Evolutionary conservation across 1,140 invertebrate genomes (phyloP), one percentile per base, ranked within the genome.

Genomic region (Drosophila arawakana): DNA sequence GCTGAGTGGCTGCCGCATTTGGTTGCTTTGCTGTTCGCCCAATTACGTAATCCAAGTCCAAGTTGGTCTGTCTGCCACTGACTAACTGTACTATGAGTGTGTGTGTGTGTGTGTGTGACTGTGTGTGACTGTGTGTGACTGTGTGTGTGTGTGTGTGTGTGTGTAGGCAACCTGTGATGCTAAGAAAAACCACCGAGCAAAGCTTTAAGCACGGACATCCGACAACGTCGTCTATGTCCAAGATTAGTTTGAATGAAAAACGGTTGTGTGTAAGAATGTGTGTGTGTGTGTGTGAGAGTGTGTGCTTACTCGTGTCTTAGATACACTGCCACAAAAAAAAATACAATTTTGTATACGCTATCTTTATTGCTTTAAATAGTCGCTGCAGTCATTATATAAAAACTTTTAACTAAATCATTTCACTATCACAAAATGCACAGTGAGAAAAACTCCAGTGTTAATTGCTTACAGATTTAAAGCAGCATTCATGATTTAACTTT

Each of bases 1-100:
- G 52, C 62, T 73, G 57, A 73, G 70, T 73, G 62, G 62, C 63
- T 73, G 70, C 61, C 72, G 74, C 74, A 69, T 70, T 80, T 62
- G 81, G 75, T 62, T 73, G 69, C 74, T 73, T 70, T 57, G 72
- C 66, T 70, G 66, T 41, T 74, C 72, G 66, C 72, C 72, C 72
- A 74, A 74, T 74, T 74, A 74, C 72, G 72, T 70, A 74, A 74
- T 50, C 65, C 72, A 76, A 65, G 73, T 76, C 59, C 73, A 66
- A 76, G 37, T 76, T 63, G 52, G 68, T 72, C 59, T 72, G 61
- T 66, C 61, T 72, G 69, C 61, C 43, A 39, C 50, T 44, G 66
- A 50, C 73, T 71, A 72, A 76, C 69, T 76, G 74, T 76, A 67
- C 69, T 46, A 61, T 73, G 72, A 58, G 68, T 76, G 30, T 69